Percentiles rank a stretch among this genome's conserved stretches.
Evolutionary conservation across 2,113 vertebrate species (phyloP).

Genomic region (Melospiza georgiana): DNA sequence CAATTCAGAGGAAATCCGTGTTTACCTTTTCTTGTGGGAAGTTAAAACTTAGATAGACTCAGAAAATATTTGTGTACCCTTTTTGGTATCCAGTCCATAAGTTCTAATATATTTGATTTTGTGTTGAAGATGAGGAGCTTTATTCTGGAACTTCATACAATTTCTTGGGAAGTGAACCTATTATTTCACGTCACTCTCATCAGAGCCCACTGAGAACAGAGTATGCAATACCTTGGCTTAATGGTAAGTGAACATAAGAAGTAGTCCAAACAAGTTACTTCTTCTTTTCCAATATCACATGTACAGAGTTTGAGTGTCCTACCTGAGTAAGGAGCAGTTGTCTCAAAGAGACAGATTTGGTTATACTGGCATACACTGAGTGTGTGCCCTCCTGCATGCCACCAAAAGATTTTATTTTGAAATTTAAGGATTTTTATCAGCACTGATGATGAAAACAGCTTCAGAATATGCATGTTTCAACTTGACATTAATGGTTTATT

Average conservation of each 20-base stretch:
- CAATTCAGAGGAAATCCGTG: neutral
- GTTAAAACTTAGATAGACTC: neutral
- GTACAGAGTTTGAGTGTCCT: neutral
- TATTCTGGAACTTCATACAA: slow-evolving; percentile 95
- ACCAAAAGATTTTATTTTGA: neutral
- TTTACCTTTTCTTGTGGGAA: neutral
- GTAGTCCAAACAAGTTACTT: neutral
- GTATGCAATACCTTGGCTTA: slow-evolving; percentile 95
- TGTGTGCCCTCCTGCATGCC: neutral
- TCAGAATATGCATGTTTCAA: neutral
- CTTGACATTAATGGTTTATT: neutral
- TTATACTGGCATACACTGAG: neutral
- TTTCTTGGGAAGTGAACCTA: slow-evolving; percentile 95
- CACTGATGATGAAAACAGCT: neutral
- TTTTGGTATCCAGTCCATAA: neutral
- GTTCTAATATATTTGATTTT: neutral
- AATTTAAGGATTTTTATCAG: neutral
- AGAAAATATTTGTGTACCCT: neutral
- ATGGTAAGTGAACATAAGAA: slow-evolving; percentile 79
- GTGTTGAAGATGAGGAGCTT: slow-evolving; percentile 87
- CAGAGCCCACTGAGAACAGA: slow-evolving; percentile 90
- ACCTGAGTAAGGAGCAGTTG: neutral
- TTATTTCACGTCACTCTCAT: slow-evolving; percentile 90
- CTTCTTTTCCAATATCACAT: neutral
- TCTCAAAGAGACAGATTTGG: neutral